Conservation (phyloP, 1,140 invertebrate species). For the Himalopsyche phryganea region DNA sequence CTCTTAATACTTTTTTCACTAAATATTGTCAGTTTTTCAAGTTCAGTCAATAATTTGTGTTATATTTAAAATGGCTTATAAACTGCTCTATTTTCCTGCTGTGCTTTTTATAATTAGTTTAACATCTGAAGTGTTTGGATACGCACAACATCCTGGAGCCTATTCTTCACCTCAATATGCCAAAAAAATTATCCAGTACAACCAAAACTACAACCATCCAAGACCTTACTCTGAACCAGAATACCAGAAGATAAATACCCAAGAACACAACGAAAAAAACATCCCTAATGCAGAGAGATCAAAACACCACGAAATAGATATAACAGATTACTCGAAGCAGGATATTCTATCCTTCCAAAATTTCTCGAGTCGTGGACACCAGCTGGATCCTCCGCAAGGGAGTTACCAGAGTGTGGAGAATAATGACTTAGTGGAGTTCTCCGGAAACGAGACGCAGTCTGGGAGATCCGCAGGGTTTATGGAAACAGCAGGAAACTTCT, state of each 20-base stretch:
- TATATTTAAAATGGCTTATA: not conserved
- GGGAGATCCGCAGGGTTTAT: constrained; percentile 48
- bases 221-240: constrained; percentile 21
- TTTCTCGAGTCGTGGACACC: constrained; percentile 5
- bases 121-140: not conserved
- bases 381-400: not conserved
- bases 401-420: constrained; percentile 24
- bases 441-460: constrained; percentile 40
- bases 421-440: constrained; percentile 40
- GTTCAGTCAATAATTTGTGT: too few relatives aligned
- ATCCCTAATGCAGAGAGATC: constrained; percentile 9
- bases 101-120: not conserved
- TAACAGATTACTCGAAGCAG: constrained; percentile 7
- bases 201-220: constrained; percentile 20
- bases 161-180: constrained; percentile 52
- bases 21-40: too few relatives aligned
- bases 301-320: constrained; percentile 29
- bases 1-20: too few relatives aligned
- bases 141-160: constrained; percentile 46
- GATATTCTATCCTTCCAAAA: constrained; percentile 4
- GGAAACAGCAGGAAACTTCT: constrained; percentile 49
- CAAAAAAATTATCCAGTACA: constrained; percentile 42
- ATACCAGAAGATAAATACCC: constrained; percentile 21
- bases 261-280: constrained; percentile 11
- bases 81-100: not conserved